phyloP scores from a whole-genome alignment of 2,888 invertebrate species.

The Drosophila atroscutellata region DNA sequence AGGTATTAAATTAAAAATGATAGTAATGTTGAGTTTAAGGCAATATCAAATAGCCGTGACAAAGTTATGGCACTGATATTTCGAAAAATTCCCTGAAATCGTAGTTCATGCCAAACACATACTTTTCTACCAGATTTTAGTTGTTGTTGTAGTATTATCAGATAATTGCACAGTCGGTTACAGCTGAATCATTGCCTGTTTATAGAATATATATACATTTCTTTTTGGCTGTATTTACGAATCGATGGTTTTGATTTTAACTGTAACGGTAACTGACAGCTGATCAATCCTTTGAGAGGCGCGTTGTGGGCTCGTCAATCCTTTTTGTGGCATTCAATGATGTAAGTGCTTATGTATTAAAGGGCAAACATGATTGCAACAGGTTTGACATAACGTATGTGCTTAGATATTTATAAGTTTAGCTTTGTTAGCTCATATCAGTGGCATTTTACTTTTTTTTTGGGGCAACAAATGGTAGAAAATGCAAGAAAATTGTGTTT shows the following conservation, averaged over 20 bases:
- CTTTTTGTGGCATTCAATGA: neutral
- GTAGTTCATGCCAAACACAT: neutral
- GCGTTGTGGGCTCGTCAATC: constrained; percentile 1
- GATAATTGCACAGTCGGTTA: neutral
- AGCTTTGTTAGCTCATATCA: neutral
- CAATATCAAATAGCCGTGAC: neutral
- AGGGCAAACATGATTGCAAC: constrained; percentile 19
- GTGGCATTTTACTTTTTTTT: constrained; percentile 5
- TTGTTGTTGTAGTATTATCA: neutral
- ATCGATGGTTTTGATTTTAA: neutral
- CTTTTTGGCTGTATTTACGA: neutral
- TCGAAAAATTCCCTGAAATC: neutral
- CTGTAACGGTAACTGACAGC: constrained; percentile 4
- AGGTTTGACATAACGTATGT: constrained; percentile 30
- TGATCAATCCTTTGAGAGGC: constrained; percentile 6
- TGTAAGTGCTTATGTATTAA: constrained; percentile 4
- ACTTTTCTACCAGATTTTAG: neutral
- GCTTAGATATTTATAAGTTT: constrained; percentile 5
- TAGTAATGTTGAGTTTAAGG: neutral
- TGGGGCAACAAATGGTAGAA: constrained; percentile 26
- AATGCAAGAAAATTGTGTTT: constrained; percentile 28
- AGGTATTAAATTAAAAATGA: neutral
- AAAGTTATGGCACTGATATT: neutral
- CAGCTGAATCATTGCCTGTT: neutral
- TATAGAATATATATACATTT: neutral